Evolutionary conservation across 2,113 vertebrate genomes (phyloP).

Genomic region (Phodopus roborovskii): DNA sequence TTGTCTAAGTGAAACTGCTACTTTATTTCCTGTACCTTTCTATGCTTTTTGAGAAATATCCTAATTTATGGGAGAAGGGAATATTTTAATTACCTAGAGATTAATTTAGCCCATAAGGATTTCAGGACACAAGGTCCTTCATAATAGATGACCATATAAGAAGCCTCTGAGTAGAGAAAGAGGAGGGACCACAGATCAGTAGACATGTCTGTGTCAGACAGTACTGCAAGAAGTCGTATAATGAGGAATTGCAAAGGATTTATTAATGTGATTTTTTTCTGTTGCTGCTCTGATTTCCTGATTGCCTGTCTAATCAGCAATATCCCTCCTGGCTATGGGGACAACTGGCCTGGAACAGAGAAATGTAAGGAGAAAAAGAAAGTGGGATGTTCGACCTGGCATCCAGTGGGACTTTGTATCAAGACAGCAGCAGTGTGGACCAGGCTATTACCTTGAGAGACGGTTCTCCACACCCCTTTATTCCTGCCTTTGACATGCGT

Average conservation of each 20-base stretch:
- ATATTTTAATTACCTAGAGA: slow-evolving; percentile 36
- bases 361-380: neutral
- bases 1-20: neutral
- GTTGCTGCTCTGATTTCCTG: slow-evolving; percentile 1
- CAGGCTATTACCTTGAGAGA: neutral
- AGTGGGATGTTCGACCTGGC: neutral
- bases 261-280: slow-evolving; percentile 23
- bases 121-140: slow-evolving; percentile 49
- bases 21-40: slow-evolving; percentile 58
- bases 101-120: slow-evolving; percentile 47
- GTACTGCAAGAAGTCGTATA: neutral
- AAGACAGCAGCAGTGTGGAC: neutral
- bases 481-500: slow-evolving; percentile 27
- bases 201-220: neutral
- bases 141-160: slow-evolving; percentile 25
- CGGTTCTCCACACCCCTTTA: neutral
- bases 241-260: neutral
- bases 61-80: neutral
- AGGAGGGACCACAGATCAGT: neutral
- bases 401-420: neutral
- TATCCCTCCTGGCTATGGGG: neutral
- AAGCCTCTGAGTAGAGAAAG: neutral
- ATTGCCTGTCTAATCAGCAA: neutral
- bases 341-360: neutral
- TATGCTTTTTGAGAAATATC: slow-evolving; percentile 43